Base-by-base conservation (phyloP, 2,797 vertebrate species). In the Bradypodion ventrale region DNA sequence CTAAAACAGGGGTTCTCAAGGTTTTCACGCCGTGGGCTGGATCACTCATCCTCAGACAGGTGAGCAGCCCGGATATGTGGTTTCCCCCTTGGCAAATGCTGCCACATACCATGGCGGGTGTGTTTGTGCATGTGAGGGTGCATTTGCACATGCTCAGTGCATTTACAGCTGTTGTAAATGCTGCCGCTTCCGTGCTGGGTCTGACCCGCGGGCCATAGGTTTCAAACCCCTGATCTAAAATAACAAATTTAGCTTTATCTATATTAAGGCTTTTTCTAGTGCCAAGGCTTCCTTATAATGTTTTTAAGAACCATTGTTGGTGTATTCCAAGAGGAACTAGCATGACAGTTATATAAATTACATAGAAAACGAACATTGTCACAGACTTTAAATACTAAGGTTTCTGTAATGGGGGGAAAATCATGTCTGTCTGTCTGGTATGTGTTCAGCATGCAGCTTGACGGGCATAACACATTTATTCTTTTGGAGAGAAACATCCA, bases 181-280 rank as follows among this genome's bases (percentile, higher is more conserved):
- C n/a, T n/a, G n/a, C n/a, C n/a, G n/a, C n/a, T n/a, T n/a, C n/a
- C n/a, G n/a, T n/a, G n/a, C n/a, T n/a, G n/a, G n/a, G n/a, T n/a
- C n/a, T n/a, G n/a, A n/a, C n/a, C n/a, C n/a, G n/a, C n/a, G n/a
- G n/a, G n/a, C n/a, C n/a, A n/a, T n/a, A n/a, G n/a, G n/a, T n/a
- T n/a, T n/a, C n/a, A n/a, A n/a, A n/a, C n/a, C n/a, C n/a, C n/a
- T 49, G 7, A 8, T 1, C 46, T 49, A 56, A 56, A 84, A 87
- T 63, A 92, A 87, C 86, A 81, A 46, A 86, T 91, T 91, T 93
- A 93, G 91, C 84, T 90, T 94, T 85, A 16, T 37, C 66, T 87
- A 32, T 80, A 32, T 69, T 89, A 68, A 84, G 60, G 21, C 40
- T 80, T 85, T 42, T 29, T 37, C 83, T 76, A 60, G 69, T 90